These are phyloP conservation scores for Myotis myotis DNA, from an alignment of 2,797 vertebrate genomes.

Conservation along the genomic window DNA sequence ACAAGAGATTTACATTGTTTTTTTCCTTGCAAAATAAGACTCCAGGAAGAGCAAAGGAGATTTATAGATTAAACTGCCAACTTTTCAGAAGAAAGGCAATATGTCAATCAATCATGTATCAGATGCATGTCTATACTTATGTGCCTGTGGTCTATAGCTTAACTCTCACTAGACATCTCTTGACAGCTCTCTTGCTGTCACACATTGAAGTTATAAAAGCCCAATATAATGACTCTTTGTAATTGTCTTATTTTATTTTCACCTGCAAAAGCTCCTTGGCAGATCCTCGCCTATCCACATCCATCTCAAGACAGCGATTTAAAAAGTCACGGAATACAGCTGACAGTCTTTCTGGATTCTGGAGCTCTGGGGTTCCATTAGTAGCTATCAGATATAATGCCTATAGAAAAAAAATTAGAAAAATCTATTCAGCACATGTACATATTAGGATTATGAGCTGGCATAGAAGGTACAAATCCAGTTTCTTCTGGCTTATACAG, in stretches of 20 bases:
- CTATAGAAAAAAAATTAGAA: constrained; percentile 73
- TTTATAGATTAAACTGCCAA: constrained; percentile 43
- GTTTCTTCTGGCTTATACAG: constrained; percentile 18
- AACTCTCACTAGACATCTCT: neutral
- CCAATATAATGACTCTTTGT: constrained; percentile 23
- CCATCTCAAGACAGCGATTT: constrained; percentile 94
- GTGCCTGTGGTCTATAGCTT: constrained; percentile 32
- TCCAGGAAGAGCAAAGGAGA: constrained; percentile 58
- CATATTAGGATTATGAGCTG: neutral
- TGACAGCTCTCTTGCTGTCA: constrained; percentile 38
- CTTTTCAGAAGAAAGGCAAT: constrained; percentile 42
- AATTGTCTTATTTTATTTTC: constrained; percentile 51
- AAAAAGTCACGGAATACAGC: constrained; percentile 93
- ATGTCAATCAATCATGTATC: constrained; percentile 7
- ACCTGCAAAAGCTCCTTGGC: constrained; percentile 94
- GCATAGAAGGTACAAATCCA: neutral
- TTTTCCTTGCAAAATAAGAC: constrained; percentile 60
- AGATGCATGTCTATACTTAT: constrained; percentile 32
- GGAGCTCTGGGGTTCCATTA: constrained; percentile 93
- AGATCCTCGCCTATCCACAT: constrained; percentile 92
- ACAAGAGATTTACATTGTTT: constrained; percentile 50
- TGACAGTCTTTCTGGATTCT: constrained; percentile 92
- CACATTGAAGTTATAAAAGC: constrained; percentile 3
- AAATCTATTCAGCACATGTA: constrained; percentile 17
- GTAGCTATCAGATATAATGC: constrained; percentile 94